phyloP scores from a whole-genome alignment of 2,113 vertebrate species.

The Crotalus tigris region DNA sequence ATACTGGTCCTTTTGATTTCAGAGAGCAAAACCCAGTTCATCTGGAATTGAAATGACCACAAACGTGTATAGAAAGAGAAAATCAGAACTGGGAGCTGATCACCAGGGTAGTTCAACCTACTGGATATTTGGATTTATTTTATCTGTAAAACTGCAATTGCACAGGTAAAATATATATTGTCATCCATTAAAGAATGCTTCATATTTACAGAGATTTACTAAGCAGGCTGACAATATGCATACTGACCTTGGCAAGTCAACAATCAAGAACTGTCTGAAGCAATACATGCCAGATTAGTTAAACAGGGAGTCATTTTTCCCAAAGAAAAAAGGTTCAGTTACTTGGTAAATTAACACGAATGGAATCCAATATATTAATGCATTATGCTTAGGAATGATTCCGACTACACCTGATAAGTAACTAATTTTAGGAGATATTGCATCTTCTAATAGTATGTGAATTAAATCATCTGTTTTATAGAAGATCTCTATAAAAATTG shows the following conservation, averaged over 20 bases:
- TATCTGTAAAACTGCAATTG: neutral
- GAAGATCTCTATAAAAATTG: neutral
- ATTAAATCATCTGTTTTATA: neutral
- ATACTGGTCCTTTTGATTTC: slow-evolving; percentile 32
- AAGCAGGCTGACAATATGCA: neutral
- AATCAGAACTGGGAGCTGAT: neutral
- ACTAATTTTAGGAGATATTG: neutral
- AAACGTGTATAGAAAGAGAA: neutral
- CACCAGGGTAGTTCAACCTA: slow-evolving; percentile 22
- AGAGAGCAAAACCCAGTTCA: neutral
- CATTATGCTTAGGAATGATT: neutral
- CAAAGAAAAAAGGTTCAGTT: neutral
- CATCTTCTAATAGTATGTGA: neutral
- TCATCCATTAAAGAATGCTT: neutral
- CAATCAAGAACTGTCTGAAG: neutral
- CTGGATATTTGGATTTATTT: neutral
- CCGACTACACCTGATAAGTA: neutral
- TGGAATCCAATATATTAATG: slow-evolving; percentile 2
- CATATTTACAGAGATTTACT: neutral
- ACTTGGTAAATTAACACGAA: neutral
- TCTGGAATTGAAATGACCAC: slow-evolving; percentile 30
- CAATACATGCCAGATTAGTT: neutral
- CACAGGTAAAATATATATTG: neutral
- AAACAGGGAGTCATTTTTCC: neutral
- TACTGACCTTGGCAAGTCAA: slow-evolving; percentile 4